These are phyloP conservation scores for Heterochromis multidens DNA, from an alignment of 2,113 vertebrate species.

Conservation along the genomic window DNA sequence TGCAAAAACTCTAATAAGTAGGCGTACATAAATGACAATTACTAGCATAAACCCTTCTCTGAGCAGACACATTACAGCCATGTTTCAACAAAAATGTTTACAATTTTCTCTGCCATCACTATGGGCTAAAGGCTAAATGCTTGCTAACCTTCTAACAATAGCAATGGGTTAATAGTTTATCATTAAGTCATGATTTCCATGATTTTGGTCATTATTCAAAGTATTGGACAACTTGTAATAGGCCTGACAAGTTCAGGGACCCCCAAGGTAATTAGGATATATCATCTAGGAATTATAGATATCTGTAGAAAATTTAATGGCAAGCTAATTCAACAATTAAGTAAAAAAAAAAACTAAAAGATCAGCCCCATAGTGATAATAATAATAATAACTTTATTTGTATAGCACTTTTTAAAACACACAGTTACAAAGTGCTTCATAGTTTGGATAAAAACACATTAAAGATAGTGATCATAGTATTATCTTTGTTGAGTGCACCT, in stretches of 20 bases:
- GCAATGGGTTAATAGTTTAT: not conserved
- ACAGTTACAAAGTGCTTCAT: not conserved
- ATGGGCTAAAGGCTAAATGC: not conserved
- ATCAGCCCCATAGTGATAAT: not conserved
- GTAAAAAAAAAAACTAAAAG: not conserved
- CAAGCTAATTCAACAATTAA: not conserved
- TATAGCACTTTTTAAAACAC: too few relatives aligned
- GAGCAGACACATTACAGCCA: not conserved
- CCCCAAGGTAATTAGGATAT: not conserved
- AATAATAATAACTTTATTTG: not conserved
- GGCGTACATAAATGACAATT: too few relatives aligned
- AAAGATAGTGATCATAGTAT: not conserved
- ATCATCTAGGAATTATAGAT: not conserved
- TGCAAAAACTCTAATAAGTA: too few relatives aligned
- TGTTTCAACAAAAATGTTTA: not conserved
- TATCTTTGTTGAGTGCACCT: not conserved
- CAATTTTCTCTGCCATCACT: not conserved
- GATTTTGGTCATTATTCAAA: not conserved
- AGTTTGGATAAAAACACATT: not conserved
- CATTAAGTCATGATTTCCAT: not conserved
- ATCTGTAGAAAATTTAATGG: too few relatives aligned
- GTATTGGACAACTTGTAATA: not conserved
- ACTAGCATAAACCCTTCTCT: not conserved
- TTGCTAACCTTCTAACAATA: not conserved
- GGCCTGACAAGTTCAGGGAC: not conserved